Conservation (phyloP, 2,888 invertebrate genomes). For the Drosophila koepferae region DNA sequence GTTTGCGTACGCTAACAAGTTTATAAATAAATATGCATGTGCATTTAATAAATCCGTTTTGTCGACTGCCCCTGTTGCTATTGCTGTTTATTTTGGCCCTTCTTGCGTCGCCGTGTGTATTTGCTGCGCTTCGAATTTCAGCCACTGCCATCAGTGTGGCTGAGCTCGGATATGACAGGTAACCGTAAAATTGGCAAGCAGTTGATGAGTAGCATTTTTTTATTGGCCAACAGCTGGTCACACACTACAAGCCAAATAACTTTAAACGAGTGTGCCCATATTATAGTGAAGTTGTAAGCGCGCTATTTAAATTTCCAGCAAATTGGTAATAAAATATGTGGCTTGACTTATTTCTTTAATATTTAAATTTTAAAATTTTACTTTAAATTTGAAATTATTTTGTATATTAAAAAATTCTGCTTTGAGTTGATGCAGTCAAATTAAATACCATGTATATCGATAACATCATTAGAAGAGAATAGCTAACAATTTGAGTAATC, state of each 20-base stretch:
- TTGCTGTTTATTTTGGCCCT: slow-evolving; percentile 44
- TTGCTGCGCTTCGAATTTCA: slow-evolving; percentile 63
- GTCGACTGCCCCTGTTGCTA: slow-evolving; percentile 46
- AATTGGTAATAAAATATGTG: neutral
- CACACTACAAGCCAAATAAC: slow-evolving; percentile 15
- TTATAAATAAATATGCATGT: slow-evolving; percentile 63
- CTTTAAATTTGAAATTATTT: neutral
- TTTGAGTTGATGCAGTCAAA: neutral
- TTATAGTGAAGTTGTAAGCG: slow-evolving; percentile 9
- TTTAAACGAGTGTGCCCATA: neutral
- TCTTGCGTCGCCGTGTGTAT: slow-evolving; percentile 55
- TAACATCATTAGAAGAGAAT: neutral
- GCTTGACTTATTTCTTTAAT: neutral
- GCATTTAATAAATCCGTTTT: slow-evolving; percentile 56
- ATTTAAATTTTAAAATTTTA: too few species aligned
- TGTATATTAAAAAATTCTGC: neutral
- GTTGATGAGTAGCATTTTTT: neutral
- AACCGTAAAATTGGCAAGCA: neutral
- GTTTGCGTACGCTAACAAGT: slow-evolving; percentile 45
- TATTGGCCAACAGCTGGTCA: slow-evolving; percentile 8
- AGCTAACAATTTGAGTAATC: neutral
- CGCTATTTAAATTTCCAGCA: neutral
- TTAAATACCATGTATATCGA: neutral
- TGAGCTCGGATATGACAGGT: neutral
- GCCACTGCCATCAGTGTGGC: slow-evolving; percentile 55